A percentile compares a stretch with the other conserved stretches of the same genome.
Conservation (phyloP, 2,113 vertebrate species). For the Ivindomyrus marchei region DNA sequence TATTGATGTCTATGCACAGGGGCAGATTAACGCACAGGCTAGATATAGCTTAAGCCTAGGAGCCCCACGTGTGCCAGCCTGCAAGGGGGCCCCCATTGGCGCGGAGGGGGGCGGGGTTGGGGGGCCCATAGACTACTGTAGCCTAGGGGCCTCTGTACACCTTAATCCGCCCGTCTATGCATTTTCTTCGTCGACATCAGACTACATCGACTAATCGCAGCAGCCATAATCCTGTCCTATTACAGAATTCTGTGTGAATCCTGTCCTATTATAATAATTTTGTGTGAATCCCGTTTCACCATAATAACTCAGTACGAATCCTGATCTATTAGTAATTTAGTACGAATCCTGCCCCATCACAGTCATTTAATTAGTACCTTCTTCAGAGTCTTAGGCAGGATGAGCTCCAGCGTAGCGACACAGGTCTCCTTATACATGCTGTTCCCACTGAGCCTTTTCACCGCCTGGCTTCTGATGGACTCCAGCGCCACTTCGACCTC, state of each 20-base stretch:
- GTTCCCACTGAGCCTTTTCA: constrained; percentile 75
- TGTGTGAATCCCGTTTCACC: neutral
- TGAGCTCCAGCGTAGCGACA: constrained; percentile 78
- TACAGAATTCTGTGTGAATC: no score
- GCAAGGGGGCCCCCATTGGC: no score
- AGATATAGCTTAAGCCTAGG: no score
- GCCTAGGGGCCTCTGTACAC: no score
- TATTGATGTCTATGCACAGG: neutral
- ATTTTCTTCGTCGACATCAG: no score
- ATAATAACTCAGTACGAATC: neutral
- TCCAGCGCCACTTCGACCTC: constrained; percentile 72
- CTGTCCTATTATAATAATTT: neutral
- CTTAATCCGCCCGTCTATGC: neutral
- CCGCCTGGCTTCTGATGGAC: constrained; percentile 70
- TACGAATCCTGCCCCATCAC: neutral
- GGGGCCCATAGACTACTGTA: no score
- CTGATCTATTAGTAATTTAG: neutral
- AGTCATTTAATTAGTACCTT: constrained; percentile 32
- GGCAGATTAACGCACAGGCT: no score
- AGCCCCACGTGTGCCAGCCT: no score
- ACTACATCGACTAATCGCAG: neutral
- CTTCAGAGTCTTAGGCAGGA: constrained; percentile 57
- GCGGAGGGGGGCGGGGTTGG: no score
- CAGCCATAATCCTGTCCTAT: neutral
- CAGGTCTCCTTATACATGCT: constrained; percentile 70